Percentiles rank a stretch among this genome's conserved stretches.
Evolutionary conservation across 30 jellyfish, hydroid and myxozoan species (phyloP).

Genomic region (Hydractinia symbiolongicarpus): DNA sequence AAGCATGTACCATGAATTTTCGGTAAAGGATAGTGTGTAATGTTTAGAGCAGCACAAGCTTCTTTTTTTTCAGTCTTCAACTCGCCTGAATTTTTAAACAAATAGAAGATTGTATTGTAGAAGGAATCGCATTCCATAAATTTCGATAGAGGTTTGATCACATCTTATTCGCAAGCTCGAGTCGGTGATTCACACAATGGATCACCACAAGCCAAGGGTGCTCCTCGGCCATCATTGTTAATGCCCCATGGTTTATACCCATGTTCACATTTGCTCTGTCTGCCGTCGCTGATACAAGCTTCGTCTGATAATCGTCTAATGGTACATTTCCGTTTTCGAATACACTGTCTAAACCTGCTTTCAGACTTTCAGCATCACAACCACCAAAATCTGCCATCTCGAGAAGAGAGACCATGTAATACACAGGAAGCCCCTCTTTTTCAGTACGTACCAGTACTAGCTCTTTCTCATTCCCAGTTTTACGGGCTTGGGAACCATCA

Average conservation of each 20-base stretch:
- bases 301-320: not conserved
- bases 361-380: conserved; percentile 16
- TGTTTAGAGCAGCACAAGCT: conserved; percentile 35
- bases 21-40: conserved; percentile 24
- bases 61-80: conserved; percentile 12
- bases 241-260: not conserved
- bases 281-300: conserved; percentile 15
- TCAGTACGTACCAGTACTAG: no score
- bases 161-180: conserved; percentile 17
- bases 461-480: no score
- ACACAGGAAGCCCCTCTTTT: conserved; percentile 1
- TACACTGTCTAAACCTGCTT: conserved; percentile 15
- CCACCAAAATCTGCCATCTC: conserved; percentile 18
- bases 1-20: conserved; percentile 48
- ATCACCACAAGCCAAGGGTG: conserved; percentile 1
- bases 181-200: conserved; percentile 21
- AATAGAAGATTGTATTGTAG: conserved; percentile 11
- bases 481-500: not conserved
- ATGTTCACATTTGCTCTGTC: conserved; percentile 19
- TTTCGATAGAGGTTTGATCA: not conserved
- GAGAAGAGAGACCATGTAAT: not conserved
- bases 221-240: conserved; percentile 6
- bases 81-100: conserved; percentile 35
- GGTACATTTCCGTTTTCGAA: not conserved
- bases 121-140: conserved; percentile 13